Evolutionary conservation across 1,140 invertebrate species (phyloP).

Genomic region (Megalopta genalis): DNA sequence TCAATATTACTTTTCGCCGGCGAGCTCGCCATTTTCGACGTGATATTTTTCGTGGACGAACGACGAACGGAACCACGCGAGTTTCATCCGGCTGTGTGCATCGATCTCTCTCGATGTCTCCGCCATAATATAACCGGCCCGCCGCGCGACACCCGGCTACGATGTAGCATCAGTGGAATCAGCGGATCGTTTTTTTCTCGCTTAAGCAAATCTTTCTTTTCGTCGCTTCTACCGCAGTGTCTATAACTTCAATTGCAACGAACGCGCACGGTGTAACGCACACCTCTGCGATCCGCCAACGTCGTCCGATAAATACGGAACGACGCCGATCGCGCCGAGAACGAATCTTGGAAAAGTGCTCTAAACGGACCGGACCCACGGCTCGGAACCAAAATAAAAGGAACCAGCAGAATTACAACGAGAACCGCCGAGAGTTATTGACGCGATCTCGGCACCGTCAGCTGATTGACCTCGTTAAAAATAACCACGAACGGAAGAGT

Average conservation of each 20-base stretch:
- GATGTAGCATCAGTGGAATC: slow-evolving; percentile 39
- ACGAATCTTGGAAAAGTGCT: not conserved
- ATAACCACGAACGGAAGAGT: not conserved
- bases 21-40: slow-evolving; percentile 62
- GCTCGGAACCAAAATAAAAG: no score
- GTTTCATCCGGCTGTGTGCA: slow-evolving; percentile 14
- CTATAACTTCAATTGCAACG: slow-evolving; percentile 23
- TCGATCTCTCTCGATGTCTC: not conserved
- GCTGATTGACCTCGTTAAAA: slow-evolving; percentile 39
- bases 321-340: not conserved
- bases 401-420: no score
- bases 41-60: slow-evolving; percentile 52
- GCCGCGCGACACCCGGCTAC: not conserved
- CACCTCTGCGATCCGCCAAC: not conserved
- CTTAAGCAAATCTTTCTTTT: slow-evolving; percentile 40
- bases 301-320: not conserved
- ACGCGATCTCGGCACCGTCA: slow-evolving; percentile 22
- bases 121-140: not conserved
- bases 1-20: slow-evolving; percentile 73
- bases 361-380: not conserved
- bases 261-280: not conserved
- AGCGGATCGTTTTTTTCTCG: slow-evolving; percentile 27
- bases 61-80: slow-evolving; percentile 8
- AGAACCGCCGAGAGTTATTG: not conserved
- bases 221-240: slow-evolving; percentile 33